Percentiles rank a stretch among this genome's conserved stretches.
phyloP scores from a whole-genome alignment of 2,888 invertebrate genomes.

The Papilio elwesi region DNA sequence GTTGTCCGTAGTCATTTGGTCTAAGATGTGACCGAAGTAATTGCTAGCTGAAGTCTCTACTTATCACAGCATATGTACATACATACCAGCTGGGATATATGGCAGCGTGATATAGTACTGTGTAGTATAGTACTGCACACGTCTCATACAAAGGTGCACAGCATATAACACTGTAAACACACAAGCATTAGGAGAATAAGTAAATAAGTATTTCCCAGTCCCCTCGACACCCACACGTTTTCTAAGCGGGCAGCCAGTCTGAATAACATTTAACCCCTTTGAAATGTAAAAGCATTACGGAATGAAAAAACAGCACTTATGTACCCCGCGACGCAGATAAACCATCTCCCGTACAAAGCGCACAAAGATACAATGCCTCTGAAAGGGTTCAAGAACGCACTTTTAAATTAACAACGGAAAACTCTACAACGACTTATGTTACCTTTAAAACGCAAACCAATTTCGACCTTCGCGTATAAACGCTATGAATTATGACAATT shows the following conservation, averaged over 20 bases:
- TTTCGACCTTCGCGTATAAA: slow-evolving; percentile 53
- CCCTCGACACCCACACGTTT: slow-evolving; percentile 79
- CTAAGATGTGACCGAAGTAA: too few species aligned
- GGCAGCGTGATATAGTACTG: too few species aligned
- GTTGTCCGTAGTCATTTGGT: too few species aligned
- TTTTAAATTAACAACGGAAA: slow-evolving; percentile 80
- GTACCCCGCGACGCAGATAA: slow-evolving; percentile 83
- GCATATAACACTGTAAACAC: slow-evolving; percentile 30
- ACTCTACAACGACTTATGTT: slow-evolving; percentile 62
- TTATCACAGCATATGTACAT: too few species aligned
- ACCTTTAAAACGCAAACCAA: slow-evolving; percentile 52
- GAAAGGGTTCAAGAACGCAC: slow-evolving; percentile 85
- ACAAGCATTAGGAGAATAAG: slow-evolving; percentile 44
- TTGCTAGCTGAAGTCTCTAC: too few species aligned
- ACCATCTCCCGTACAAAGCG: slow-evolving; percentile 84
- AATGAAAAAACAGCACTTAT: slow-evolving; percentile 85
- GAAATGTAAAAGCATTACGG: slow-evolving; percentile 84
- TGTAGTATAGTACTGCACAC: not conserved
- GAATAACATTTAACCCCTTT: slow-evolving; percentile 85
- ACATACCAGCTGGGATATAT: too few species aligned
- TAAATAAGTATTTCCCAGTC: slow-evolving; percentile 60
- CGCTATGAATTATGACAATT: slow-evolving; percentile 43
- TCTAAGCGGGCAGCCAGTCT: slow-evolving; percentile 78
- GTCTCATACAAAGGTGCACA: not conserved
- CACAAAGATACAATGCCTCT: slow-evolving; percentile 85